A percentile compares a stretch with the other conserved stretches of the same genome.
Evolutionary conservation across 2,113 vertebrate genomes (phyloP).

Genomic region (Nesogale talazaci): DNA sequence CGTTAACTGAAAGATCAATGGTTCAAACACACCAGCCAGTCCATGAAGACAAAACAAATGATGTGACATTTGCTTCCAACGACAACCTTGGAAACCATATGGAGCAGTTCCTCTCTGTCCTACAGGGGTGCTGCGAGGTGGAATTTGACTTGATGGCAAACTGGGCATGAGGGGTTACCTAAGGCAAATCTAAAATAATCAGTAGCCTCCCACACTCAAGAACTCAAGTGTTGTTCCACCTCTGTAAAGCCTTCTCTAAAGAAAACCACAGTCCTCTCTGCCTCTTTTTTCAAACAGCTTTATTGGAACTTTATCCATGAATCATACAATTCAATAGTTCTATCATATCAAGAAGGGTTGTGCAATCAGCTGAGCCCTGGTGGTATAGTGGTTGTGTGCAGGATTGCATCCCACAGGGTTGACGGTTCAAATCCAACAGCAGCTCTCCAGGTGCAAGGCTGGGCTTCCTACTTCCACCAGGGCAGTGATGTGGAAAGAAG

Average conservation of each 20-base stretch:
- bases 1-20: not conserved
- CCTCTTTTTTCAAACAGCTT: not conserved
- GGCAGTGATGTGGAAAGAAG: no score
- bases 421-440: no score
- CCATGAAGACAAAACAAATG: not conserved
- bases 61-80: not conserved
- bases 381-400: no score
- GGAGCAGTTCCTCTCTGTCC: not conserved
- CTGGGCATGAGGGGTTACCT: not conserved
- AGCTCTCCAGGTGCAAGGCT: no score
- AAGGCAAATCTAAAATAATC: conserved; percentile 5
- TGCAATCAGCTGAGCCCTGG: no score
- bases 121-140: not conserved
- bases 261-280: not conserved
- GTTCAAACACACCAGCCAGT: not conserved
- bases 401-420: no score
- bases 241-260: not conserved
- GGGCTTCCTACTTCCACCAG: no score
- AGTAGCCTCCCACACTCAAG: conserved; percentile 14
- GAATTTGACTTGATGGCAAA: not conserved
- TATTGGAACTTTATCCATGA: no score
- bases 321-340: no score
- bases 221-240: not conserved
- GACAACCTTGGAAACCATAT: not conserved
- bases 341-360: no score